phyloP scores from a whole-genome alignment of 2,113 vertebrate genomes.

The Electrona antarctica region DNA sequence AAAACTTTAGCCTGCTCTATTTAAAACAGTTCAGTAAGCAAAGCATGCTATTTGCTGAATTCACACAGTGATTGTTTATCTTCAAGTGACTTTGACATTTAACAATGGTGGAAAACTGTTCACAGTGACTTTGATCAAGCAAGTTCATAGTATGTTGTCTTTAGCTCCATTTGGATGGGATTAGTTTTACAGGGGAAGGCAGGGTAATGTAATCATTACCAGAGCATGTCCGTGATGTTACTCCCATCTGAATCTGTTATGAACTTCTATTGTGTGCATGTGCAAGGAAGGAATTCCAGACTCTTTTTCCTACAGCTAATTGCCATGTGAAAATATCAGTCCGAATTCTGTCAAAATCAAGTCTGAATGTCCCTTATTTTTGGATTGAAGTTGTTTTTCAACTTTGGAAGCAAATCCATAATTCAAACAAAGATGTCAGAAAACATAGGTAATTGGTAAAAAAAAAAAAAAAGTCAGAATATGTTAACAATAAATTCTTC shows the following conservation, averaged over 20 bases:
- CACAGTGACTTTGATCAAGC: slow-evolving; percentile 39
- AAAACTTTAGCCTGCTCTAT: slow-evolving; percentile 53
- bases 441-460: too few relatives aligned
- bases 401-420: not conserved
- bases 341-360: too few relatives aligned
- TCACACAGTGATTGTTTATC: slow-evolving; percentile 41
- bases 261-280: not conserved
- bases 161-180: slow-evolving; percentile 16
- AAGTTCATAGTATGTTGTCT: slow-evolving; percentile 23
- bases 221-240: slow-evolving; percentile 11
- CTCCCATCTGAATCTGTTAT: slow-evolving; percentile 6
- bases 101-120: slow-evolving; percentile 30
- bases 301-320: not conserved
- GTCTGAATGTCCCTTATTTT: too few relatives aligned
- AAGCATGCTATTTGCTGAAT: slow-evolving; percentile 41
- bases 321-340: not conserved
- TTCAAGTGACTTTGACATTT: slow-evolving; percentile 31
- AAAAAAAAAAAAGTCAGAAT: too few relatives aligned
- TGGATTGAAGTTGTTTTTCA: not conserved
- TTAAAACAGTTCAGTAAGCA: slow-evolving; percentile 35
- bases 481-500: too few relatives aligned
- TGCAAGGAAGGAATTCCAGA: not conserved
- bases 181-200: slow-evolving; percentile 24
- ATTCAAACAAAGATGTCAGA: too few relatives aligned
- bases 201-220: slow-evolving; percentile 17